phyloP scores from a whole-genome alignment of 2,113 vertebrate species.

The Malurus cyaneus region DNA sequence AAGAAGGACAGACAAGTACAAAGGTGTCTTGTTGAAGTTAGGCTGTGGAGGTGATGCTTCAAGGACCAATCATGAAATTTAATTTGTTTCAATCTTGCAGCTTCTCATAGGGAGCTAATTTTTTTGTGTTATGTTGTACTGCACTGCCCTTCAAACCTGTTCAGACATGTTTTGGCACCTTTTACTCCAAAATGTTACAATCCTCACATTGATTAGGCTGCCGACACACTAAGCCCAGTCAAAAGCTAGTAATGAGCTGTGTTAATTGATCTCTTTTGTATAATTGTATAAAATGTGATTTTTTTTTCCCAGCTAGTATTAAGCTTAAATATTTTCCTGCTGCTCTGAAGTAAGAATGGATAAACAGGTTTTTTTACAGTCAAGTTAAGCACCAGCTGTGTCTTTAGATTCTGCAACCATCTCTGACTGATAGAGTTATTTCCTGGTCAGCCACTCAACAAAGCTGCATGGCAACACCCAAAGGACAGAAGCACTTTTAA shows the following conservation, averaged over 20 bases:
- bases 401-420: neutral
- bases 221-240: neutral
- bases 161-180: neutral
- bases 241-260: neutral
- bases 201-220: neutral
- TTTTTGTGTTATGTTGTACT: neutral
- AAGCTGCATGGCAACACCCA: neutral
- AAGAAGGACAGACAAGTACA: neutral
- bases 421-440: constrained; percentile 12
- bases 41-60: neutral
- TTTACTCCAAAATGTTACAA: neutral
- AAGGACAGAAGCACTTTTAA: neutral
- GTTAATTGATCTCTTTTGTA: neutral
- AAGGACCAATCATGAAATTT: neutral
- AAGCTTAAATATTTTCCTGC: neutral
- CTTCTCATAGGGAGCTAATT: neutral
- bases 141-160: neutral
- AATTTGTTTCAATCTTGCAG: neutral
- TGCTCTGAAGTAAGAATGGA: neutral
- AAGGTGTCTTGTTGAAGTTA: neutral
- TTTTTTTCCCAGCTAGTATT: neutral
- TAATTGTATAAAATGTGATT: neutral
- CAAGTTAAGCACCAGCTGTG: neutral
- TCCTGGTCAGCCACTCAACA: neutral
- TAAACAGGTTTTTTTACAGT: neutral